phyloP scores from a whole-genome alignment of 2,797 vertebrate genomes.

The Oreochromis mossambicus region DNA sequence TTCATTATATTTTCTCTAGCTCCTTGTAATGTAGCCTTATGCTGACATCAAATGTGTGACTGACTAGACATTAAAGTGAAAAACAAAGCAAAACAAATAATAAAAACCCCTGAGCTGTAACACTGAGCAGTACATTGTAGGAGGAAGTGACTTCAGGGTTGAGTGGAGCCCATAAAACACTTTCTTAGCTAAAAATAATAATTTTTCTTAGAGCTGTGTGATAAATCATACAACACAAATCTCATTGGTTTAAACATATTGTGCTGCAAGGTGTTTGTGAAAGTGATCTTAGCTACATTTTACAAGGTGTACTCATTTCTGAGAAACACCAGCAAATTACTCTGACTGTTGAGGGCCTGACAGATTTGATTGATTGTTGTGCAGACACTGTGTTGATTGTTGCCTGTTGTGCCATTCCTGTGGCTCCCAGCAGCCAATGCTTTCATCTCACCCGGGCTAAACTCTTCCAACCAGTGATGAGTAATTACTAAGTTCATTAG shows the following conservation, averaged over 20 bases:
- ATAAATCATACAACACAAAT: conserved; percentile 69
- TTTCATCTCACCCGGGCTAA: conserved; percentile 70
- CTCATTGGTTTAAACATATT: conserved; percentile 73
- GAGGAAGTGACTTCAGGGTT: conserved; percentile 38
- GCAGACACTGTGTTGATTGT: conserved; percentile 85
- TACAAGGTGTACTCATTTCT: conserved; percentile 81
- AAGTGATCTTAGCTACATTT: conserved; percentile 80
- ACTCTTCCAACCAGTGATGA: conserved; percentile 77
- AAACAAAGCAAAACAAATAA: conserved; percentile 35
- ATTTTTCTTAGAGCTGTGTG: conserved; percentile 47
- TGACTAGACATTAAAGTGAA: conserved; percentile 18
- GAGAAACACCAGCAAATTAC: conserved; percentile 82
- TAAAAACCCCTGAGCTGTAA: conserved; percentile 16
- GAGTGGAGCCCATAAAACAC: conserved; percentile 36
- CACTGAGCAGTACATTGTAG: conserved; percentile 9
- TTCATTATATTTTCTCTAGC: background rate
- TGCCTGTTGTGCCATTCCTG: conserved; percentile 75
- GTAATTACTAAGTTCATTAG: conserved; percentile 87
- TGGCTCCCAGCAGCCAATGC: conserved; percentile 78
- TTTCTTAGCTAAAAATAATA: conserved; percentile 50
- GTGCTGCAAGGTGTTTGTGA: conserved; percentile 73
- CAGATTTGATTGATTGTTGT: conserved; percentile 91
- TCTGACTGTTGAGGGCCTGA: conserved; percentile 79
- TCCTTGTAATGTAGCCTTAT: background rate
- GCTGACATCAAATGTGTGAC: conserved; percentile 3